Evolutionary conservation across 35 echinoderm and acorn worm species (phyloP), one percentile per base, ranked within the genome.

Genomic region (Heliocidaris tuberculata): DNA sequence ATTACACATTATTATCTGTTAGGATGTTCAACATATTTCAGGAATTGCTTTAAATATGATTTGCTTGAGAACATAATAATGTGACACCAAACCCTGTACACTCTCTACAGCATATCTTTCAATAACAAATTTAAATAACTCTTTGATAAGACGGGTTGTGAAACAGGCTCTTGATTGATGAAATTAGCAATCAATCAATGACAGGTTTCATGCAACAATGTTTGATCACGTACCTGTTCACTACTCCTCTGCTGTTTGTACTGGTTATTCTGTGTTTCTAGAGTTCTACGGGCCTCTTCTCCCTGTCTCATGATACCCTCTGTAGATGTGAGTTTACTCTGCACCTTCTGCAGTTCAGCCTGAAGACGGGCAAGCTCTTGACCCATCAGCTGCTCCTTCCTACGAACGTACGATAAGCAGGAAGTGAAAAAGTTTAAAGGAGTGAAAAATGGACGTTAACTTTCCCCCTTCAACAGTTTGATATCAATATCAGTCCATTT

Each of bases 371-470:
- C 97, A 35, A 98, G 60, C 96, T 98, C 97, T 2, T 70, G 91
- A 16, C 96, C 96, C 96, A 98, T 96, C n/a, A 96, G 60, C 88
- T 96, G 96, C 49, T 98, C 97, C 86, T 96, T 98, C 96, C 97
- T 98, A 48, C 13, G 35, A 42, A 42, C 35, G 35, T 42, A 42
- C 35, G 3, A 42, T 42, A 42, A 42, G 85, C 30, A 48, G 15
- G 16, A 50, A 93, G 35, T 42, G 35, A 42, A 78, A 2, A n/a
- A 78, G 9, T 13, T 56, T 12, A 47, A 13, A 47, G 16, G 13
- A 13, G 9, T 13, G 86, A 88, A 13, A 11, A 15, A 47, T 88
- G 12, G 2, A 12, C 11, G 30, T 19, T 15, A 2, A 88, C 13
- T 13, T 13, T 13, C 12, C 86, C 19, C 52, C 10, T 2, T 9